phyloP scores from a whole-genome alignment of 2,797 vertebrate genomes.

The Falco rusticolus region DNA sequence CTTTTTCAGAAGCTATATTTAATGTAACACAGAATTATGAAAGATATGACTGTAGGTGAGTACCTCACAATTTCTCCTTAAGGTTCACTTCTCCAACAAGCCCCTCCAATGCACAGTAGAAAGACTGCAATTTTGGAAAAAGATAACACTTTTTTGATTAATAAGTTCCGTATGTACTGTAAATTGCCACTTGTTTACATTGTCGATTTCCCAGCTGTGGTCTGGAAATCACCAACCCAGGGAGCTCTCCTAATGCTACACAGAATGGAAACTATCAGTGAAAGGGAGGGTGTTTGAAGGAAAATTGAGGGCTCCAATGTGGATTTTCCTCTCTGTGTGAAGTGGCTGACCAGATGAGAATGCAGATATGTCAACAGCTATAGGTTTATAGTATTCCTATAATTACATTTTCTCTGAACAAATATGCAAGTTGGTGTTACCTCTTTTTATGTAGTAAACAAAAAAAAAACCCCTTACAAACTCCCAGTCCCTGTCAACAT shows the following conservation, averaged over 20 bases:
- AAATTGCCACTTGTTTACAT: not conserved
- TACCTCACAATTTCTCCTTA: not conserved
- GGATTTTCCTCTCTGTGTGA: not conserved
- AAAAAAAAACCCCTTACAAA: not conserved
- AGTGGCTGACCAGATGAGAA: not conserved
- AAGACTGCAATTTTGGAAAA: not conserved
- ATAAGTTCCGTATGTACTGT: not conserved
- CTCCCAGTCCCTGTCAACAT: not conserved
- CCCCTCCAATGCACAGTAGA: not conserved
- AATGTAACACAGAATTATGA: not conserved
- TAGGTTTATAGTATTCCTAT: not conserved
- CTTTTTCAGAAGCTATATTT: not conserved
- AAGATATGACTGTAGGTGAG: not conserved
- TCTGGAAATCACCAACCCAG: not conserved
- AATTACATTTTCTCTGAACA: not conserved
- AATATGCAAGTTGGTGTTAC: not conserved
- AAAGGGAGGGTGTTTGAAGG: not conserved
- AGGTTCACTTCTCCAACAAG: not conserved
- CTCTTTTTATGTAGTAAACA: fast-evolving
- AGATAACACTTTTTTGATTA: not conserved
- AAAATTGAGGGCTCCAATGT: not conserved
- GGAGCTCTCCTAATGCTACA: not conserved
- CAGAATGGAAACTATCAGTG: not conserved
- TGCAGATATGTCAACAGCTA: not conserved
- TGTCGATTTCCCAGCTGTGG: not conserved